Evolutionary conservation across 2,113 vertebrate species (phyloP).

Genomic region (Mus musculus): GRCm39 chr6:82552001-82552500

Average conservation of each 20-base stretch:
- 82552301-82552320: neutral
- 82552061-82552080: neutral
- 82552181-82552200: neutral
- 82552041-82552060: neutral
- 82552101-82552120: neutral
- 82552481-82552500: neutral
- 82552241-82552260: neutral
- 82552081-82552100: neutral
- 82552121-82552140: neutral
- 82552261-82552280: neutral
- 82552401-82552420: neutral
- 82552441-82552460: neutral
- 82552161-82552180: neutral
- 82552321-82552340: neutral
- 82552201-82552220: neutral
- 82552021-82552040: neutral
- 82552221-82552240: neutral
- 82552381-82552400: neutral
- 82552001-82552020: neutral
- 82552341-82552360: neutral
- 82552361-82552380: neutral
- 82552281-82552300: neutral
- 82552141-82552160: neutral
- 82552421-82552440: neutral
- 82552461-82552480: neutral